Evolutionary conservation across 2,113 vertebrate genomes (phyloP).

Genomic region (Cervus canadensis): DNA sequence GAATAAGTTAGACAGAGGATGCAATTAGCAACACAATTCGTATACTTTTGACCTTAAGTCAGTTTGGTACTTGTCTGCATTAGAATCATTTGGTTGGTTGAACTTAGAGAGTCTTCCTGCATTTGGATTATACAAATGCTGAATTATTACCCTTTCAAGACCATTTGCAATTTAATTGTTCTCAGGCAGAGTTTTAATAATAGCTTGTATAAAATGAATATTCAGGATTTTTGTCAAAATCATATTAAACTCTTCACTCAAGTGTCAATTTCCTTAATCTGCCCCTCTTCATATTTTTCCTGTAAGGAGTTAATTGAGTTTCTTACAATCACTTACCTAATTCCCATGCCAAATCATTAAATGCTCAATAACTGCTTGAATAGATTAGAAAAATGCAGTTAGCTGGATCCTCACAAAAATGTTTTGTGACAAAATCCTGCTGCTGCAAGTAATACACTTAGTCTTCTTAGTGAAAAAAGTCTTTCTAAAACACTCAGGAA

Average conservation of each 20-base stretch:
- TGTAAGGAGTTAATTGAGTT: constrained; percentile 49
- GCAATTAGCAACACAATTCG: not conserved
- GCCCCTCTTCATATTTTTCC: constrained; percentile 7
- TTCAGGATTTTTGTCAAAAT: constrained; percentile 42
- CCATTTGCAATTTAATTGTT: constrained; percentile 43
- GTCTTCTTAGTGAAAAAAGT: not conserved
- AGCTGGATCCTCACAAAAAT: not conserved
- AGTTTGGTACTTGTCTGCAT: not conserved
- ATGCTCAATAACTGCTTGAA: constrained; percentile 23
- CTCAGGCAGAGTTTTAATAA: constrained; percentile 36
- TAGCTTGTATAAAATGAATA: constrained; percentile 33
- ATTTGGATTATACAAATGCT: constrained; percentile 23
- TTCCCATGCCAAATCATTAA: constrained; percentile 43
- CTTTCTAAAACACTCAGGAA: not conserved
- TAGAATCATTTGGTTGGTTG: not conserved
- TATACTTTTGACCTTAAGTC: not conserved
- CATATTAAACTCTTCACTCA: constrained; percentile 49
- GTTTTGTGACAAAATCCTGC: constrained; percentile 41
- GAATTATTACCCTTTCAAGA: constrained; percentile 15
- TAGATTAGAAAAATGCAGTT: constrained; percentile 27
- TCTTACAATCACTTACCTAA: constrained; percentile 41
- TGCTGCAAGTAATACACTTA: constrained; percentile 12
- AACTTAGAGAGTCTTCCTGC: not conserved
- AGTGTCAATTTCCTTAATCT: constrained; percentile 49
- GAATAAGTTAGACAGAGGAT: not conserved